Conservation (phyloP, 2,888 invertebrate genomes). For the Gastrophysa polygoni region DNA sequence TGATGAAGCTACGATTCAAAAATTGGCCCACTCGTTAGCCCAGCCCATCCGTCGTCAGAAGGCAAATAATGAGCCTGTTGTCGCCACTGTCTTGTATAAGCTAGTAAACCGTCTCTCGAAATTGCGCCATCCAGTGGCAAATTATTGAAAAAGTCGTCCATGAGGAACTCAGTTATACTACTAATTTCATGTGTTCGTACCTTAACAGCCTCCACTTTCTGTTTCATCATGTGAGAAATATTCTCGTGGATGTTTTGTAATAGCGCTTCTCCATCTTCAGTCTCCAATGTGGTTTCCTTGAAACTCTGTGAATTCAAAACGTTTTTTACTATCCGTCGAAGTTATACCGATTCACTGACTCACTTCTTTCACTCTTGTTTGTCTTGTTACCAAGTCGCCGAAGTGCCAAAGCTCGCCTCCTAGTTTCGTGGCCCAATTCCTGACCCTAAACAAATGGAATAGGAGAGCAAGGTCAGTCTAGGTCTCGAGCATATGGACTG, state of each 20-base stretch:
- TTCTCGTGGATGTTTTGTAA: conserved; percentile 84
- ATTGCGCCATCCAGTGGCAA: too few relatives aligned
- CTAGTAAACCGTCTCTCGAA: too few relatives aligned
- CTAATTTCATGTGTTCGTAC: conserved; percentile 59
- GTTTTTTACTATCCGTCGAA: too few relatives aligned
- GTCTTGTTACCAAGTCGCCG: conserved; percentile 79
- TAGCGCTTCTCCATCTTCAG: conserved; percentile 77
- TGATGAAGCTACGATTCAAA: too few relatives aligned
- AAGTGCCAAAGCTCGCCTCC: conserved; percentile 81
- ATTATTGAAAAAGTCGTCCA: too few relatives aligned
- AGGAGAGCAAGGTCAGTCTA: too few relatives aligned
- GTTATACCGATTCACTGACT: conserved; percentile 47
- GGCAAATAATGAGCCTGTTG: too few relatives aligned
- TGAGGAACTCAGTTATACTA: too few relatives aligned
- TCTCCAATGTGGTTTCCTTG: conserved; percentile 73
- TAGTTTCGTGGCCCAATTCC: conserved; percentile 82
- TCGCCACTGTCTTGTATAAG: too few relatives aligned
- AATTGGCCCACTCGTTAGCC: too few relatives aligned
- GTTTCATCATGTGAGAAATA: conserved; percentile 86
- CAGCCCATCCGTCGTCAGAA: too few relatives aligned
- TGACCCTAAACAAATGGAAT: conserved; percentile 69
- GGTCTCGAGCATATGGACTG: too few relatives aligned
- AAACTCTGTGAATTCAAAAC: conserved; percentile 68
- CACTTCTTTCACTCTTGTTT: conserved; percentile 79
- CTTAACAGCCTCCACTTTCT: conserved; percentile 85